phyloP scores from a whole-genome alignment of 2,888 invertebrate genomes.

The Troides helena region DNA sequence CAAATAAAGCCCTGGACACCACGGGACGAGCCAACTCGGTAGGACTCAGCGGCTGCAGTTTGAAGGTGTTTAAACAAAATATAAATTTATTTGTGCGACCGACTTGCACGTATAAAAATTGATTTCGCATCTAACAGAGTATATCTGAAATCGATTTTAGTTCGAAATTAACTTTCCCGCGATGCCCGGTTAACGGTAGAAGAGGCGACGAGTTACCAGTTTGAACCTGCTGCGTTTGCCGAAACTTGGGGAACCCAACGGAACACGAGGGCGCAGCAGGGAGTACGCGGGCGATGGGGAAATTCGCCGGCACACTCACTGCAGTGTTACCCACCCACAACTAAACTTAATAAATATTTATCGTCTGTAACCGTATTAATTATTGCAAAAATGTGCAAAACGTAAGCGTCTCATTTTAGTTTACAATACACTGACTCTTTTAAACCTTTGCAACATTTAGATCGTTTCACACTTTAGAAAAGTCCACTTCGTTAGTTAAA shows the following conservation, averaged over 20 bases:
- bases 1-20: slow-evolving; percentile 36
- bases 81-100: slow-evolving; percentile 28
- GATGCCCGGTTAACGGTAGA: slow-evolving; percentile 34
- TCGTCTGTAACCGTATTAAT: slow-evolving; percentile 68
- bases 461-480: slow-evolving; percentile 66
- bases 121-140: slow-evolving; percentile 8
- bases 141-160: background rate
- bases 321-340: slow-evolving; percentile 40
- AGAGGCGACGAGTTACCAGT: slow-evolving; percentile 32
- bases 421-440: slow-evolving; percentile 73
- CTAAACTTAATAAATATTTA: slow-evolving; percentile 67
- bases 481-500: slow-evolving; percentile 59
- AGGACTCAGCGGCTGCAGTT: slow-evolving; percentile 1
- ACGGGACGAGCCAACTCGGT: slow-evolving; percentile 34
- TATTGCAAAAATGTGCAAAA: slow-evolving; percentile 79
- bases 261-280: slow-evolving; percentile 33
- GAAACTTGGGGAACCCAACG: slow-evolving; percentile 12
- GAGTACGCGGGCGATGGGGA: slow-evolving; percentile 58
- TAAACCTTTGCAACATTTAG: slow-evolving; percentile 67
- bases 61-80: slow-evolving; percentile 20
- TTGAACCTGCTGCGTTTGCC: slow-evolving; percentile 17
- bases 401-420: slow-evolving; percentile 73
- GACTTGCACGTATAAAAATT: slow-evolving; percentile 24
- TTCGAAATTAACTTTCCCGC: slow-evolving; percentile 34
- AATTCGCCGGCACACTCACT: slow-evolving; percentile 53